Base-by-base conservation (phyloP, 2,113 vertebrate genomes). In the Oryzias curvinotus region DNA sequence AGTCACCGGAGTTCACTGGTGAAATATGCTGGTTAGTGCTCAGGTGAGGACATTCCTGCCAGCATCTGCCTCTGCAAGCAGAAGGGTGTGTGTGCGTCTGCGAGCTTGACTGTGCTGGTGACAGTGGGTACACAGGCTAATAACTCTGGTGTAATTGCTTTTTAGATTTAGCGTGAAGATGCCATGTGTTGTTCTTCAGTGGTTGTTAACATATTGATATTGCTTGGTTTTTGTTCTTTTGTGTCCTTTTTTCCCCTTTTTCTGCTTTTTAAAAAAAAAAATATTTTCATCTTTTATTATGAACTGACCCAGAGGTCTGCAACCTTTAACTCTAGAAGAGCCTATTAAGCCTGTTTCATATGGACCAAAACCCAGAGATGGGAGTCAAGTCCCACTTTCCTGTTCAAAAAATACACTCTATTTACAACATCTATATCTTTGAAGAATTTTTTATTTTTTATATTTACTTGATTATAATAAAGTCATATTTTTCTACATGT, bases 101-200 rank as follows among this genome's bases (percentile, higher is more conserved):
- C 65, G 70, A 76, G 43, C 60, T 75, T 67, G 63, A 56, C 60
- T 60, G 56, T 72, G 63, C 60, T 49, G 62, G 57, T 76, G 68
- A 64, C 65, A 65, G 67, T 52, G 63, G 70, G 74, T 51, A 70
- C 72, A 60, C 58, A 51, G 77, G 58, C 68, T 77, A 77, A 71
- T 77, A 82, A 76, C 80, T 73, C 46, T 62, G 28, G 74, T 83
- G 77, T 86, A 84, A 90, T 87, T 83, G 79, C 69, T 76, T 82
- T 36, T 75, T 62, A 77, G 55, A 87, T 88, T 85, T 73, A 76
- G 83, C 65, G 61, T 85, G 82, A 86, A 82, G 78, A 83, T 74
- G 77, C 81, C 82, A 82, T 78, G 75, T 88, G 86, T 68, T 60
- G 68, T 71, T 78, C 62, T 73, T 85, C 63, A 58, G 13, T 54